Evolutionary conservation across 2,888 invertebrate genomes (phyloP), one percentile per base, ranked within the genome.

Genomic region (Drosophila rubida): DNA sequence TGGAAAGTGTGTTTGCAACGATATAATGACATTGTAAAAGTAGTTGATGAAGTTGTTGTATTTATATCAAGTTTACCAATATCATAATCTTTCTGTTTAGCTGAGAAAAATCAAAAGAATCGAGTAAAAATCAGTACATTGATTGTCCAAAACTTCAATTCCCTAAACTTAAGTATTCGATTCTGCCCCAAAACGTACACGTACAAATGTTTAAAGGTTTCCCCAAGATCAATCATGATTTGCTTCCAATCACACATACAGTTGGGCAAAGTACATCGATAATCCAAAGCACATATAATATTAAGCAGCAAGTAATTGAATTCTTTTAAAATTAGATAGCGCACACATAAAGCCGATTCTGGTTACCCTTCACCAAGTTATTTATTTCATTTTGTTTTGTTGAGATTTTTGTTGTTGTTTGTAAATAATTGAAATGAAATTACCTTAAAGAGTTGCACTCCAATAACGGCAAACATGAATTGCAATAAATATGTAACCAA

Each of bases 401-500:
- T 54, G 25, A 27, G 4, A n/a, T 23, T 37, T 55, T 37, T 14
- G 13, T 55, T 44, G 32, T 72, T 51, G 46, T 55, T 72, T 54
- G 46, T 58, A 74, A 65, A 69, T 69, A 72, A 77, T 86, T 77
- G 62, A 75, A 77, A 70, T 69, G 69, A 81, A 82, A 88, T 91
- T 91, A 91, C 92, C 92, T 99, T 99, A 95, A 99, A 99, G 90
- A 99, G 96, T 94, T 99, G 99, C 93, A 99, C 99, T 94, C 99
- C 99, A 93, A 99, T 99, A 93, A 99, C 99, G 94, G 99, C 99
- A 93, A 99, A 99, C 99, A 99, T 99, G 95, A 99, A 99, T 95
- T 99, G 97, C 93, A 99, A 97, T 93, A 99, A 97, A 95, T 98
- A 98, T 93, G 99, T 99, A 94, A 99, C 99, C 95, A 99, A 95